Base-by-base conservation (phyloP, 2,797 vertebrate genomes). In the Tokudaia tokunoshimensis region DNA sequence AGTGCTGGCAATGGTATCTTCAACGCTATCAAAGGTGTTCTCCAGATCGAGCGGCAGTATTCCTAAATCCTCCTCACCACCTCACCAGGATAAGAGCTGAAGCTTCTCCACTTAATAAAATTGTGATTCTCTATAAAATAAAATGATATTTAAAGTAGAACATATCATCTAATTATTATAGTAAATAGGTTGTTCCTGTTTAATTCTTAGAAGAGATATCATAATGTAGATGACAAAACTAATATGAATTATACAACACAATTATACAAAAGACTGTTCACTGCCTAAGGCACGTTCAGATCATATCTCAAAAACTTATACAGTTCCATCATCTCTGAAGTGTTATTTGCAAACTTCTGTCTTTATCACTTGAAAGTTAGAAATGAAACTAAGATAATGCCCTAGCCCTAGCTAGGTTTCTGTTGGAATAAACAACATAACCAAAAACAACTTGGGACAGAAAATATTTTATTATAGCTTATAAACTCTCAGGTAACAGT, bases 1-100 rank as follows among this genome's bases (percentile, higher is more conserved):
- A 82, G 57, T 96, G 86, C 81, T 98, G 24, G 81, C 80, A 20
- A 97, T 94, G n/a, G 78, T 97, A 63, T 97, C 96, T 57, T 98
- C 97, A 75, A 96, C 91, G 44, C 83, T 98, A 4, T 97, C 97
- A 72, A 98, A 95, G 57, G 89, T 97, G 76, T 98, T 98, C 90
- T 95, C 96, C 14, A 81, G 80, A 59, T 75, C 50, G 59, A 95
- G 88, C 15, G 24, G 15, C 11, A 70, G 0, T 52, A 37, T 63
- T 79, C 74, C 89, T n/a, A 96, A 87, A 79, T 90, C 95, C 50
- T 80, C 95, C 14, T 83, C 83, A 63, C 63, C 81, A 82, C 72
- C 91, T 90, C 72, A 82, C 10, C 79, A 82, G 65, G 87, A 94
- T 1, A 52, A 95, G 20, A 26, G 29, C 3, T 96, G 59, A 97